Percentiles rank a stretch among this genome's conserved stretches.
Conservation (phyloP, 2,888 invertebrate species). For the Clanis bilineata region DNA sequence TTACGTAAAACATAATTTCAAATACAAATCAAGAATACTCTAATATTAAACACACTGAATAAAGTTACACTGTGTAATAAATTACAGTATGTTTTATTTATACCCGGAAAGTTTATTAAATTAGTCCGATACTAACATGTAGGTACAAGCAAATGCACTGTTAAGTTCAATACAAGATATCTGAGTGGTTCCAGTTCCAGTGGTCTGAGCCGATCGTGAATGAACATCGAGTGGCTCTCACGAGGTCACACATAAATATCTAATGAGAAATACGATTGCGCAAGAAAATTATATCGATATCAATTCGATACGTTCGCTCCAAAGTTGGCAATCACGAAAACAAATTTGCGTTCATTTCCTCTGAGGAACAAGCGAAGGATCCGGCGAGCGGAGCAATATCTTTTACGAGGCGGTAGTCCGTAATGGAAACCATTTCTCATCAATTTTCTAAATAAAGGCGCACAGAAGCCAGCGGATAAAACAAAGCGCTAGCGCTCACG, state of each 20-base stretch:
- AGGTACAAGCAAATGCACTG: not conserved
- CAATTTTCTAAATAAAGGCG: conserved; percentile 83
- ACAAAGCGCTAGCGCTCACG: conserved; percentile 80
- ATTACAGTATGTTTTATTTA: not conserved
- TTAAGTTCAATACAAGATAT: not conserved
- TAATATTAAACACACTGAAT: too few species aligned
- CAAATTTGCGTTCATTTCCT: conserved; percentile 81
- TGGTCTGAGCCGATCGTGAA: conserved; percentile 47
- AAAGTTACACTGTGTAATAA: not conserved
- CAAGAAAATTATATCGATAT: conserved; percentile 75
- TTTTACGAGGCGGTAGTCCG: conserved; percentile 75
- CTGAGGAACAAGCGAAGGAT: conserved; percentile 57
- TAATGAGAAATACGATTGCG: conserved; percentile 72
- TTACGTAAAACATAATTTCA: too few species aligned
- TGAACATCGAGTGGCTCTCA: conserved; percentile 56
- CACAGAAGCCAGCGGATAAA: conserved; percentile 80
- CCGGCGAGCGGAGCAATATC: conserved; percentile 61
- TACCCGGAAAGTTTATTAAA: not conserved
- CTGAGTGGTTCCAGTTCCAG: conserved; percentile 18
- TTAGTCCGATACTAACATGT: not conserved
- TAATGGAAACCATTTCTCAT: conserved; percentile 82
- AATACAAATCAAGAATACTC: too few species aligned
- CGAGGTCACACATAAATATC: conserved; percentile 69
- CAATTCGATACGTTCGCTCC: conserved; percentile 69
- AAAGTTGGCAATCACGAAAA: conserved; percentile 78